Base-by-base conservation (phyloP, 2,113 vertebrate species). In the Corapipo altera region DNA sequence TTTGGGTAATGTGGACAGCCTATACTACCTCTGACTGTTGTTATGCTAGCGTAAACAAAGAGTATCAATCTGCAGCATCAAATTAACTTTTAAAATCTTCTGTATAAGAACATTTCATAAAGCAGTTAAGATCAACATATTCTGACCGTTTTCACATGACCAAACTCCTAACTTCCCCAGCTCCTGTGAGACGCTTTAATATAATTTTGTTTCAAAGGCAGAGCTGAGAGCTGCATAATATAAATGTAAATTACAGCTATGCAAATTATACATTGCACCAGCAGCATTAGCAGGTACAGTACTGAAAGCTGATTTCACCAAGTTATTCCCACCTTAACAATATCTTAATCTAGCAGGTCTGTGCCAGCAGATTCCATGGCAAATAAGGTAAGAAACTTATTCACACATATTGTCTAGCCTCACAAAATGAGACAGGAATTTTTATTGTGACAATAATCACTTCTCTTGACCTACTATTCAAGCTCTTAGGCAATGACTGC, bases 181-280 rank as follows among this genome's bases (percentile, higher is more conserved):
- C 13, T 66, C 80, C 57, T 86, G 37, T 64, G n/a, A 83, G 54
- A 59, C 70, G 44, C 15, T 17, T 65, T 83, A 58, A 33, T 59
- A 49, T 44, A 0, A 73, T 86, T 94, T 90, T 78, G 55, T 91
- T 94, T 88, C 69, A 89, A 71, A 86, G 61, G 35, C 69, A 72
- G 59, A 88, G n/a, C 51, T 61, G 70, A 59, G 91, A 87, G 41
- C 51, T 66, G 39, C 24, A 30, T 89, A 66, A 71, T 92, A 84
- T 81, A 93, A 77, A 91, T 86, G 54, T 66, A 91, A 93, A 96
- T 95, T 85, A 54, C 51, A 91, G 43, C 67, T 74, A 39, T 85
- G 65, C 51, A 92, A 81, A 88, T 96, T 77, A 64, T 71, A 69
- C n/a, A 22, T 75, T 90, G 52, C 59, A 83, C 61, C 39, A 94